A percentile compares a stretch with the other conserved stretches of the same genome.
These are phyloP conservation scores for Pedionomus torquatus DNA, from an alignment of 2,113 vertebrate genomes.

Conservation along the genomic window DNA sequence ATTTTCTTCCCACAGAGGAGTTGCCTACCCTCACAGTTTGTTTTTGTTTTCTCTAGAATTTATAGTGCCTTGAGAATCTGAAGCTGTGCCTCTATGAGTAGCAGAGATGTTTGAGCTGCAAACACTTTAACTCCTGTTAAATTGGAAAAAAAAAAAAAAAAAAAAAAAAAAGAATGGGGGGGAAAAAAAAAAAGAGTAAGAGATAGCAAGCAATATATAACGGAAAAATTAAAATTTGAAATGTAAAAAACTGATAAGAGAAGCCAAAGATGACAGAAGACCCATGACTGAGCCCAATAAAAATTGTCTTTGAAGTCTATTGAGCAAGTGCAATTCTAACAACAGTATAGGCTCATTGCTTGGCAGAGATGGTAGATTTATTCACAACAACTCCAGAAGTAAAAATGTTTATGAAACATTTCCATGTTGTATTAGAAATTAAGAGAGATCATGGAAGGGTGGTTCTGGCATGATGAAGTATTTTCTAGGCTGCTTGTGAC, in stretches of 20 bases:
- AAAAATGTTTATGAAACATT: neutral
- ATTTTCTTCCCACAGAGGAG: neutral
- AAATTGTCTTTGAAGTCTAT: neutral
- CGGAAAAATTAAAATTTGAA: neutral
- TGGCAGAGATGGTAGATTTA: neutral
- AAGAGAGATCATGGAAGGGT: neutral
- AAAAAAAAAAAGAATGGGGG: neutral
- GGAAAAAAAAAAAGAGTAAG: neutral
- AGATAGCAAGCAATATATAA: neutral
- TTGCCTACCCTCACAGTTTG: neutral
- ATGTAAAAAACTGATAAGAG: neutral
- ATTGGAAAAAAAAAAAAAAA: neutral
- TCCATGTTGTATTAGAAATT: neutral
- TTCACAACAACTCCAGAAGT: neutral
- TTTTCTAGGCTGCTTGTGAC: neutral
- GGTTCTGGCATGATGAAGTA: neutral
- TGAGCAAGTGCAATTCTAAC: neutral
- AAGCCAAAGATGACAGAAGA: neutral
- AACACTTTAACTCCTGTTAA: neutral
- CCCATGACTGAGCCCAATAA: neutral
- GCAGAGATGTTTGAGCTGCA: neutral
- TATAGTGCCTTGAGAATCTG: neutral
- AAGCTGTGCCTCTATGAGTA: neutral
- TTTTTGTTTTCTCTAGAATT: neutral
- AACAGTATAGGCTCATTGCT: neutral